Evolutionary conservation across 1,140 invertebrate genomes (phyloP), one percentile per base, ranked within the genome.

Genomic region (Leptinotarsa undecemlineata): DNA sequence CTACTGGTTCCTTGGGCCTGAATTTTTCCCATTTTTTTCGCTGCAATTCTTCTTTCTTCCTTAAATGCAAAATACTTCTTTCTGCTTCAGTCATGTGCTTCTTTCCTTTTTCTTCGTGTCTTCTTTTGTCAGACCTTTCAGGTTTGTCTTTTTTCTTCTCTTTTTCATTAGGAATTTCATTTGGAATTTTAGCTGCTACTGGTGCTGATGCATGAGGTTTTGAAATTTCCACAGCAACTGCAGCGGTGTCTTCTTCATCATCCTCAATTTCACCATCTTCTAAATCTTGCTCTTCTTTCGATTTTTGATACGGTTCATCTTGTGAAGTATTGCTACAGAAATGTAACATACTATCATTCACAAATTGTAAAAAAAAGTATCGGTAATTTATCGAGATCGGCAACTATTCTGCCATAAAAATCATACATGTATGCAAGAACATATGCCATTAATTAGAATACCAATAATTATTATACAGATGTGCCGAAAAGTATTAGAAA

Each of bases 211-310:
- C 70, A 13, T 75, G 6, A 23, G 81, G 76, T 48, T 23, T 79
- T 68, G 19, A 82, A 76, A 42, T 61, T 64, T 57, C 66, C 68
- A 78, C 64, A 48, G 63, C 64, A 17, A 48, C 72, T 47, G 70
- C 64, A 14, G 60, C n/a, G 33, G 64, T 85, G 33, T 89, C 88
- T 76, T 89, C 88, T 64, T 90, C 89, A 71, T 90, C 89, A 8
- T 89, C 89, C 68, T 88, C 88, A 77, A 90, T 90, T 81, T 90
- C 89, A 68, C 89, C 89, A 80, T 90, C 89, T 81, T 90, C 89
- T 76, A 90, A 81, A 79, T 90, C 89, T 77, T 88, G 86, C 66
- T 88, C 77, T 48, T 72, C 75, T n/a, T 68, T 57, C 3, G 71
- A 20, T 21, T 77, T 73, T 70, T 76, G 64, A 42, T 73, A n/a